A percentile compares a stretch with the other conserved stretches of the same genome.
These are phyloP conservation scores for Allolobophora icterica DNA, from an alignment of 2,888 invertebrate species.

Conservation along the genomic window DNA sequence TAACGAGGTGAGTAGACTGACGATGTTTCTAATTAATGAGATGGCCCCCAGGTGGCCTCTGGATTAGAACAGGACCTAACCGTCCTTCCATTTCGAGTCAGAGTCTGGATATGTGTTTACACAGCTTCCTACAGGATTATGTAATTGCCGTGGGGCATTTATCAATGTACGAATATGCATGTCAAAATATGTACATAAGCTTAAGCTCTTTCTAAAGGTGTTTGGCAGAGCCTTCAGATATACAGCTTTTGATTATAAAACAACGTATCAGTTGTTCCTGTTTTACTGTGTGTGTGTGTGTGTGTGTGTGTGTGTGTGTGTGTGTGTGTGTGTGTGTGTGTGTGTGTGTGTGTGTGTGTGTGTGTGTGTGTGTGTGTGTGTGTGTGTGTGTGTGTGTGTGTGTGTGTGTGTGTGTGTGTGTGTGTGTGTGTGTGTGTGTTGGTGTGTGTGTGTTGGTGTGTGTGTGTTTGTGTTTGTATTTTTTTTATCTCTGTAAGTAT, in stretches of 20 bases:
- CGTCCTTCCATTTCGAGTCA: background rate
- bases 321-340: background rate
- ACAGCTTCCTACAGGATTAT: background rate
- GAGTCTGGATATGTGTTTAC: background rate
- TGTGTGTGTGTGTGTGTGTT: background rate
- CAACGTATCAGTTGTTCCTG: background rate
- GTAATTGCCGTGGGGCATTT: background rate
- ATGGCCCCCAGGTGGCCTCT: constrained; percentile 20
- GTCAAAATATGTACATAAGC: background rate
- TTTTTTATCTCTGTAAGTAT: too few relatives aligned
- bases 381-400: too few relatives aligned
- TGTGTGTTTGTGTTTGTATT: background rate
- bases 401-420: too few relatives aligned
- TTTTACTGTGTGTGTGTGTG: background rate
- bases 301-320: background rate
- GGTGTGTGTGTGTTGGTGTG: background rate
- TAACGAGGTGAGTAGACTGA: constrained; percentile 81
- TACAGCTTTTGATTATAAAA: background rate
- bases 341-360: background rate
- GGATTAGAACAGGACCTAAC: background rate
- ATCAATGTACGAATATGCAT: background rate
- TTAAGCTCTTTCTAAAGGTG: background rate
- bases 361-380: too few relatives aligned
- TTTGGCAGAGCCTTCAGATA: constrained; percentile 17
- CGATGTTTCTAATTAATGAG: constrained; percentile 80